Percentiles rank a stretch among this genome's conserved stretches.
These are phyloP conservation scores for Diachasma alloeum DNA, from an alignment of 1,140 invertebrate genomes.

Conservation along the genomic window DNA sequence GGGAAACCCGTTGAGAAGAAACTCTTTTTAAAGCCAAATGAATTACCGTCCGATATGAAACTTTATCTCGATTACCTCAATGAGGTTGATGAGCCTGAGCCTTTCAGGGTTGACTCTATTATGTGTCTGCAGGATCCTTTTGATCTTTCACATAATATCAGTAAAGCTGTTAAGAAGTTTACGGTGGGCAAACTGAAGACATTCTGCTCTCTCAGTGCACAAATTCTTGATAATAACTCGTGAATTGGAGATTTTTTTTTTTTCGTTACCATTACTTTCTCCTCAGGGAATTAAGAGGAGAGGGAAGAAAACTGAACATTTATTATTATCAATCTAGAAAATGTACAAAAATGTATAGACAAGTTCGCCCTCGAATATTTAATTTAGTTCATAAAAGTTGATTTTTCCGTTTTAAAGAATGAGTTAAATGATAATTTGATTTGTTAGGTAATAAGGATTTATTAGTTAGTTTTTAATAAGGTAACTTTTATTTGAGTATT, in stretches of 20 bases:
- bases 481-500: no score
- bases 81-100: conserved; percentile 25
- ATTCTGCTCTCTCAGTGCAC: conserved; percentile 16
- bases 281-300: no score
- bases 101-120: conserved; percentile 38
- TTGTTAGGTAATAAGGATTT: no score
- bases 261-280: background rate
- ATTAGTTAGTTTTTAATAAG: no score
- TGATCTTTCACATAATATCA: conserved; percentile 63
- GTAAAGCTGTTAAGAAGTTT: conserved; percentile 45
- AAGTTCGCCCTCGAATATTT: no score
- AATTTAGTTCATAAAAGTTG: no score
- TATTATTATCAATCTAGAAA: no score
- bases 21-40: conserved; percentile 32
- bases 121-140: conserved; percentile 67
- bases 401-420: no score
- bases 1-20: conserved; percentile 51
- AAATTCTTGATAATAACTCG: conserved; percentile 7
- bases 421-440: no score
- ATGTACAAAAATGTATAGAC: no score
- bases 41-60: conserved; percentile 40
- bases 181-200: background rate
- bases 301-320: no score
- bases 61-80: conserved; percentile 46
- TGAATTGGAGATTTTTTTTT: background rate